Conservation (phyloP, 2,888 invertebrate species). For the Listrodromus nycthemerus region DNA sequence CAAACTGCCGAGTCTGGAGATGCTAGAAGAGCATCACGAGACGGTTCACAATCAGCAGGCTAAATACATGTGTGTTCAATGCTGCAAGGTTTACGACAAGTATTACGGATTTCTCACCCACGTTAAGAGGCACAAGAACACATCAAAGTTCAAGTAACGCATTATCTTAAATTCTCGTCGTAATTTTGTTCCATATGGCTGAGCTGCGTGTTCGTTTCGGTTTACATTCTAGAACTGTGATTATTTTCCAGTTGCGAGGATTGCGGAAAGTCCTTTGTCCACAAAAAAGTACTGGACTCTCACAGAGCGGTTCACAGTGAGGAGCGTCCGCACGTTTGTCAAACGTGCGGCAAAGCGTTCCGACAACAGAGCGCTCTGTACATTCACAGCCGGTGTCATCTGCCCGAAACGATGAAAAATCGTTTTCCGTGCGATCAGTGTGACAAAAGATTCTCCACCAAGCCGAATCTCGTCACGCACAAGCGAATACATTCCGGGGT, state of each 20-base stretch:
- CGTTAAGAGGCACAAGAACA: conserved; percentile 87
- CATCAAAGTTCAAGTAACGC: conserved; percentile 86
- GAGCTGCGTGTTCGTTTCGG: background rate
- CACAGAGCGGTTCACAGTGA: conserved; percentile 86
- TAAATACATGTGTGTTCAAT: conserved; percentile 89
- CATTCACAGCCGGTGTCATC: conserved; percentile 86
- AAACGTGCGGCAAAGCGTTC: conserved; percentile 86
- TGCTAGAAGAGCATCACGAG: conserved; percentile 87
- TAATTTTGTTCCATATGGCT: background rate
- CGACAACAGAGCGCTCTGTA: conserved; percentile 86
- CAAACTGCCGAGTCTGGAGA: conserved; percentile 84
- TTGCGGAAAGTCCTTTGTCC: conserved; percentile 86
- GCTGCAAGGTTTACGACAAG: conserved; percentile 87
- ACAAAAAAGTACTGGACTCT: conserved; percentile 84
- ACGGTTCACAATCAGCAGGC: conserved; percentile 88
- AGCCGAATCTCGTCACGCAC: conserved; percentile 87
- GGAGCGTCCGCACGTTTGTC: conserved; percentile 85
- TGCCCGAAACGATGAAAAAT: conserved; percentile 87
- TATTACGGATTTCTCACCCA: conserved; percentile 89
- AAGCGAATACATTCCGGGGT: conserved; percentile 86
- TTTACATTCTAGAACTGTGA: background rate
- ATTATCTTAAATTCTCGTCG: background rate
- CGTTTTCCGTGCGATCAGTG: conserved; percentile 87
- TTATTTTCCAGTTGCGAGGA: conserved; percentile 84
- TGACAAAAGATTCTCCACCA: conserved; percentile 87